A percentile compares a stretch with the other conserved stretches of the same genome.
Evolutionary conservation across 1,140 invertebrate genomes (phyloP).

Genomic region (Sycophaga agraensis): DNA sequence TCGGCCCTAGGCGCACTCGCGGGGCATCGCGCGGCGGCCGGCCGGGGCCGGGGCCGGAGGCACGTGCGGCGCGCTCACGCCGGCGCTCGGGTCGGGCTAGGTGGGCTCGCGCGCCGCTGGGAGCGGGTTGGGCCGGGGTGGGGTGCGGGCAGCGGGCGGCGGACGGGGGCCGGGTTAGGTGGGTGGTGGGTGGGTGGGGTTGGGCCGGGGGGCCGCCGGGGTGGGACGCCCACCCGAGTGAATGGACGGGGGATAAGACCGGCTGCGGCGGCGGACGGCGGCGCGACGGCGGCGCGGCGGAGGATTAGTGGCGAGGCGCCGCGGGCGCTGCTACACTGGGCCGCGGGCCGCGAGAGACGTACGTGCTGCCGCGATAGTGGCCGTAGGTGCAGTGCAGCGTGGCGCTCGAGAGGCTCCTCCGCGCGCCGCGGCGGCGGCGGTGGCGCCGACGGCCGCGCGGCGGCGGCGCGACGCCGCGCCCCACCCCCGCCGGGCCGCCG

Average conservation of each 20-base stretch:
- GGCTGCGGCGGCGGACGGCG: neutral
- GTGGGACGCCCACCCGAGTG: neutral
- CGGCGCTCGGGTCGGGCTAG: no score
- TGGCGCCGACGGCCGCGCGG: constrained; percentile 9
- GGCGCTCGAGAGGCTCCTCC: constrained; percentile 27
- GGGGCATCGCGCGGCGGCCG: neutral
- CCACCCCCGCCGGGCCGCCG: neutral
- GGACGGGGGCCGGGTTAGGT: neutral
- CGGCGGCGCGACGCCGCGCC: neutral
- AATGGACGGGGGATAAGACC: neutral
- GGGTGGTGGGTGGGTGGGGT: neutral
- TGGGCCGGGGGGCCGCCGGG: neutral
- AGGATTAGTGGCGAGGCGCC: neutral
- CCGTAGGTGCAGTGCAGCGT: constrained; percentile 40
- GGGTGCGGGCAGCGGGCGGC: neutral
- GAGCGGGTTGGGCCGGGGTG: no score
- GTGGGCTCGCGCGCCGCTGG: no score
- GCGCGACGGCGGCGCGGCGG: neutral
- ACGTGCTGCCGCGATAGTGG: constrained; percentile 42
- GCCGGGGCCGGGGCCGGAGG: no score
- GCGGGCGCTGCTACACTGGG: no score
- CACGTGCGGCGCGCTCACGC: no score
- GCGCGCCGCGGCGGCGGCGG: constrained; percentile 12
- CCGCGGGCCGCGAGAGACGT: neutral
- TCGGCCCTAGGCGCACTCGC: no score